Conservation (phyloP, 2,797 vertebrate species). For the Denticeps clupeoides region DNA sequence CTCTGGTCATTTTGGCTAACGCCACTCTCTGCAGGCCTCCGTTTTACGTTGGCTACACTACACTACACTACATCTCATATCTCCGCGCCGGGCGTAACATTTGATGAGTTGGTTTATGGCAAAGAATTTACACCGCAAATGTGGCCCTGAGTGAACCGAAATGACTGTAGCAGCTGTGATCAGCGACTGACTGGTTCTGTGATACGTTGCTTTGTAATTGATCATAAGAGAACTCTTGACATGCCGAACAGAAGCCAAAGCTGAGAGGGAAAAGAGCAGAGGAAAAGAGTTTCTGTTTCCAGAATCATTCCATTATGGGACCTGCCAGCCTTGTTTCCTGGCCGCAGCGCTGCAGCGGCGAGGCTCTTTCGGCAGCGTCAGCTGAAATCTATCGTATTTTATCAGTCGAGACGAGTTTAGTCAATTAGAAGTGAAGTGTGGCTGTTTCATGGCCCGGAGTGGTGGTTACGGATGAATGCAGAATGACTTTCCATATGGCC, state of each 20-base stretch:
- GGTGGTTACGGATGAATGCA: slow-evolving; percentile 6
- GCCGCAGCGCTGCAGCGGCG: slow-evolving; percentile 8
- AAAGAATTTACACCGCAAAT: slow-evolving; percentile 17
- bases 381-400: slow-evolving; percentile 25
- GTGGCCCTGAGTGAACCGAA: slow-evolving; percentile 15
- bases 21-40: too few species aligned
- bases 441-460: slow-evolving; percentile 9
- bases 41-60: too few species aligned
- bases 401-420: slow-evolving; percentile 17
- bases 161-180: slow-evolving; percentile 19
- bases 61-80: neutral
- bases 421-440: slow-evolving; percentile 17
- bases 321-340: slow-evolving; percentile 23
- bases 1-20: too few species aligned
- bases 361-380: slow-evolving; percentile 20
- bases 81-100: neutral
- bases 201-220: slow-evolving; percentile 17
- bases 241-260: slow-evolving; percentile 8
- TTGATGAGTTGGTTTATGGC: slow-evolving; percentile 18
- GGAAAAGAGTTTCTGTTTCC: slow-evolving; percentile 8
- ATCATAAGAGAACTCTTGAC: slow-evolving; percentile 23
- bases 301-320: slow-evolving; percentile 19
- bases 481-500: slow-evolving; percentile 22
- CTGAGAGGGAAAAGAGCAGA: neutral
- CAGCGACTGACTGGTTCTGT: slow-evolving; percentile 7